Evolutionary conservation across 1,140 invertebrate genomes (phyloP), one percentile per base, ranked within the genome.

Genomic region (Calephelis nemesis): DNA sequence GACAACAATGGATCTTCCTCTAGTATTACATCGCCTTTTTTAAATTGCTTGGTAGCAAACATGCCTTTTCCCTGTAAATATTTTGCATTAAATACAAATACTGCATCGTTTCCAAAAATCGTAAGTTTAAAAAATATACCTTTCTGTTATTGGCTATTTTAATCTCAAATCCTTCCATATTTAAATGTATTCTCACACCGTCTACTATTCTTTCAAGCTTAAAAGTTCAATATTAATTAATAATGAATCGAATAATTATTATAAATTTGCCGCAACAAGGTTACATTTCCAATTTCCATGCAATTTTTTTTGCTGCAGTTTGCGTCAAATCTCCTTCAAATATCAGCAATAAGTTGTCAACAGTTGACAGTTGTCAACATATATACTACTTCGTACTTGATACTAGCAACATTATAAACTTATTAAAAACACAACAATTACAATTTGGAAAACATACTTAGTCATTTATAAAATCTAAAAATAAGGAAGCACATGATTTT

Each of bases 1-100:
- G 95, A 96, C 6, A 99, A 95, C 48, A 99, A 82, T 1, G 98
- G 98, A 67, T 94, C 94, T 87, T 99, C 98, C 88, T 96, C 95
- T 71, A 99, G 95, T 63, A 99, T 96, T 13, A 95, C 90, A 78
- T 98, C 96, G 0, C 95, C 97, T 79, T 93, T 88, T 69, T 94
- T 93, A 78, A 96, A 97, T 12, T 88, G 78, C 76, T 94, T 94
- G 6, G 93, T 94, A 0, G 98, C 95, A 93, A 97, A 96, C 70
- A 99, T 88, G 5, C 97, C 97, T 84, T 96, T 96, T 4, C 98
- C 98, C 97, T 98, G 74, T 65, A 92, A 93, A 42, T 1, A 68
- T 63, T 65, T 60, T 7, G 11, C 52, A 62, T 10, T 47, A 42
- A 42, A 62, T 4, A 19, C 12, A 42, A 12, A n/a, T 48, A 58